Percentiles rank a stretch among this genome's conserved stretches.
Conservation (phyloP, 1,140 invertebrate species). For the Conus betulinus region DNA sequence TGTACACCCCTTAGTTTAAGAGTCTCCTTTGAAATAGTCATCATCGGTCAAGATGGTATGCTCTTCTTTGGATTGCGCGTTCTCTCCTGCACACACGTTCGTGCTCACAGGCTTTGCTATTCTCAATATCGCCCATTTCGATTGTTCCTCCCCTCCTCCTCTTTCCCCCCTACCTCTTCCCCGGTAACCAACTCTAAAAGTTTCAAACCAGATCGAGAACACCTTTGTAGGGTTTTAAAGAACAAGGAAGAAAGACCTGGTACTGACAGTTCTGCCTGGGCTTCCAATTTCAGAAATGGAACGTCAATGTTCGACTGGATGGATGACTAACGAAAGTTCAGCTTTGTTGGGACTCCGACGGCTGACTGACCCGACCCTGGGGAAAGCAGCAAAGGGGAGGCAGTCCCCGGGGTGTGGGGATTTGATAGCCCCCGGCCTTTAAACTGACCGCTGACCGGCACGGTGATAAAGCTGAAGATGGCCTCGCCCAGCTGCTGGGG, state of each 20-base stretch:
- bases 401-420: constrained; percentile 12
- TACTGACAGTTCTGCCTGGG: neutral
- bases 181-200: no score
- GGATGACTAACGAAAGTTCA: neutral
- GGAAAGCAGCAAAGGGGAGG: neutral
- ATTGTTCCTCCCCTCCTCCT: no score
- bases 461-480: constrained; percentile 21
- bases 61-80: no score
- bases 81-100: no score
- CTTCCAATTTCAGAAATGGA: neutral
- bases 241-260: neutral
- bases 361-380: neutral
- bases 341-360: neutral
- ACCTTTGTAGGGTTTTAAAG: no score
- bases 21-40: no score
- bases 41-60: no score
- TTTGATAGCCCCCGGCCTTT: constrained; percentile 31
- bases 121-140: no score
- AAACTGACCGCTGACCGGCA: neutral
- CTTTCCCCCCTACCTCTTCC: no score
- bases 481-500: constrained; percentile 6
- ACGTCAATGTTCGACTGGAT: neutral
- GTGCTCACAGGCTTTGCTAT: no score
- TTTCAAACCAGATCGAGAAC: no score
- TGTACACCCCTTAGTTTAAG: no score